Evolutionary conservation across 2,113 vertebrate species (phyloP).

Genomic region (Chaetops frenatus): DNA sequence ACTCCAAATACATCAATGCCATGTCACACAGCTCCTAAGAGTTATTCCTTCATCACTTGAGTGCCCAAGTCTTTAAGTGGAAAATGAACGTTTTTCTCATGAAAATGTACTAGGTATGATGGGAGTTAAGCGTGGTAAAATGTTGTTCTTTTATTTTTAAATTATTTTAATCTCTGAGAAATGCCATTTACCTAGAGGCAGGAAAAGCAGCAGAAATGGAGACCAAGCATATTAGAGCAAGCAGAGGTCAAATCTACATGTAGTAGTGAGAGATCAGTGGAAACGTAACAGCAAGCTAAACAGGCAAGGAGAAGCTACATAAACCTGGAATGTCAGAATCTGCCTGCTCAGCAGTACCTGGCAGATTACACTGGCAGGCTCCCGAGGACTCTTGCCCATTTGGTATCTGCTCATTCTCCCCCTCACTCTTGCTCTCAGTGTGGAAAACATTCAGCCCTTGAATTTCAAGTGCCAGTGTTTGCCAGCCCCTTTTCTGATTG

Average conservation of each 20-base stretch:
- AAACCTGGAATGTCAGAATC: neutral
- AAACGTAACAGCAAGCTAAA: neutral
- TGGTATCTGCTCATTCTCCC: neutral
- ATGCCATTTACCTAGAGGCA: neutral
- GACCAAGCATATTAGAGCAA: neutral
- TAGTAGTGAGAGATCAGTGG: neutral
- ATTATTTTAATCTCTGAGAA: neutral
- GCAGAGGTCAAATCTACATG: fast-evolving
- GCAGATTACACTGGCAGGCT: neutral
- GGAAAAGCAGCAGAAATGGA: neutral
- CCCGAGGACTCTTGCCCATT: neutral
- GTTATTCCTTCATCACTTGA: neutral
- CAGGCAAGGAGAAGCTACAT: neutral
- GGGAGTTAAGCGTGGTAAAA: neutral
- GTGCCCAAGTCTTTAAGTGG: neutral
- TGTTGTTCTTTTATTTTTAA: neutral
- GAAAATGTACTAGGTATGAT: neutral
- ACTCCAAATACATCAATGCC: neutral
- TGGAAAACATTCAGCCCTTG: neutral
- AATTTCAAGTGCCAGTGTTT: neutral
- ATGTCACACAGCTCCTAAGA: neutral
- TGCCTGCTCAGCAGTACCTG: neutral
- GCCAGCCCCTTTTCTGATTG: neutral
- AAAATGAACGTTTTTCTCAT: neutral
- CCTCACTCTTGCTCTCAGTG: neutral